Evolutionary conservation across 2,888 invertebrate genomes (phyloP), one percentile per base, ranked within the genome.

Genomic region (Pinctada fucata): DNA sequence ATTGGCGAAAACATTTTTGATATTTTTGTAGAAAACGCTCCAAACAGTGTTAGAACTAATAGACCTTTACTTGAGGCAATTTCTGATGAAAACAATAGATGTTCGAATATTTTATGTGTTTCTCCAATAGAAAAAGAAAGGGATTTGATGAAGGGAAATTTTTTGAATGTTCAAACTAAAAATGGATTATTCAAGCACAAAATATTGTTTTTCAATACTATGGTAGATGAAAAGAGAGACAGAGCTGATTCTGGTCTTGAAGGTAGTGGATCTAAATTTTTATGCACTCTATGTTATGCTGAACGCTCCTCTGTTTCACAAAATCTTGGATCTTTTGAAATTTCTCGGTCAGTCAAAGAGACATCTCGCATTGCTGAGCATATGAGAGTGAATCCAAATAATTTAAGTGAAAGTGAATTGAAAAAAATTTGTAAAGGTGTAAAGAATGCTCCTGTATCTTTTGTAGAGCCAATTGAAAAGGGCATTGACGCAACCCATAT

Each of bases 161-260:
- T 63, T 47, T 52, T 47, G 73, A 51, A 47, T 49, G 73, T 73
- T 47, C 51, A 73, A 49, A 73, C 73, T n/a, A n/a, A 45, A 64
- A 31, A 47, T 45, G 73, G 73, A 13, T 65, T 48, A 58, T 13
- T 64, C 1, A 5, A n/a, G 3, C 65, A 73, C 65, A 64, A 73
- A 73, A 52, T 47, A 64, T 49, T 47, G 13, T 73, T 73, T 73
- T 73, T 73, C 5, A 65, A 73, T 64, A 52, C 64, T 48, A 73
- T 73, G 73, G 73, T 73, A 8, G 73, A 73, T 48, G 73, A 73
- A 65, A 73, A 73, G n/a, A 45, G 73, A 45, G 63, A 72, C 13
- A 72, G 72, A 47, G 52, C 58, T 50, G 72, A 72, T 58, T 52
- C 58, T 72, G 73, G 73, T 47, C 50, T 73, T n/a, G 64, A 73